phyloP scores from a whole-genome alignment of 2,113 vertebrate species.

The Lycocorax pyrrhopterus region DNA sequence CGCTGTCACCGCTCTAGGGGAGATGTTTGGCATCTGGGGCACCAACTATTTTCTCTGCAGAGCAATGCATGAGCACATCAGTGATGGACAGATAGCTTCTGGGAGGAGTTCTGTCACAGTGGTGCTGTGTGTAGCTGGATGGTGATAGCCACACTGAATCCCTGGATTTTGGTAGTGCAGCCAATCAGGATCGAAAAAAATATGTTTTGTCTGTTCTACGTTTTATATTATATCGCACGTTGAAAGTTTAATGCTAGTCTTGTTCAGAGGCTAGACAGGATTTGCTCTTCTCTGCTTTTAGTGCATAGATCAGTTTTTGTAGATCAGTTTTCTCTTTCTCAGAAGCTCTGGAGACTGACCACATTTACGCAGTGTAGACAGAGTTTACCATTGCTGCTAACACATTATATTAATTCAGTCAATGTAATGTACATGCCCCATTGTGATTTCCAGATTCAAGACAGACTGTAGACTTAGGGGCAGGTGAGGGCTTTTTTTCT shows the following conservation, averaged over 20 bases:
- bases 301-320: background rate
- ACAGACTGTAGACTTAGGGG: background rate
- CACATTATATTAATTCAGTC: background rate
- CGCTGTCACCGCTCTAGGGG: background rate
- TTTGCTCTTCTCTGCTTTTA: background rate
- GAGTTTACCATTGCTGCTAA: background rate
- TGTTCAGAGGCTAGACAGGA: background rate
- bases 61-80: background rate
- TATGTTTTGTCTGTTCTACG: background rate
- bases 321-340: background rate
- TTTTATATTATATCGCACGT: background rate
- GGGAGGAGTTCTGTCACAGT: background rate
- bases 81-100: background rate
- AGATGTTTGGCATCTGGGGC: background rate
- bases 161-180: background rate
- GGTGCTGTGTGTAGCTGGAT: background rate
- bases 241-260: background rate
- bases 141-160: background rate
- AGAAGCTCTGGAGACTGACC: background rate
- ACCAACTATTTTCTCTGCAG: background rate
- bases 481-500: background rate
- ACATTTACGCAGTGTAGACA: fast-evolving
- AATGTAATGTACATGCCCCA: fast-evolving
- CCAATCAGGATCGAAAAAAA: background rate
- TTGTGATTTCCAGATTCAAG: background rate